phyloP scores from a whole-genome alignment of 2,888 invertebrate species.

The Drosophila koepferae region DNA sequence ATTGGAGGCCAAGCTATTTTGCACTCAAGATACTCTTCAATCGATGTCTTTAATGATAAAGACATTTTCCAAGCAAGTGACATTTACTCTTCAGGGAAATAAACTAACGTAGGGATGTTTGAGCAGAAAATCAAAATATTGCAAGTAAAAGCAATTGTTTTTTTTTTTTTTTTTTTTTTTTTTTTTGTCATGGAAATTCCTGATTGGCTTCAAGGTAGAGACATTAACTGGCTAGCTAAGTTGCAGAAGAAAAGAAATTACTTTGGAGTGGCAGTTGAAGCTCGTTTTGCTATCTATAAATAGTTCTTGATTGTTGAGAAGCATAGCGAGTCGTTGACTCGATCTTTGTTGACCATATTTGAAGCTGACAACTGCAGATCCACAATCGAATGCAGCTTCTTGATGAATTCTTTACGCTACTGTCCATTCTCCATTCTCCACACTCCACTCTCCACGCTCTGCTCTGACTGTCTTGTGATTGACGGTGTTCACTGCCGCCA shows the following conservation, averaged over 20 bases:
- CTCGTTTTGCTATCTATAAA: constrained; percentile 14
- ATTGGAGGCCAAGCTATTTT: not conserved
- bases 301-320: constrained; percentile 1
- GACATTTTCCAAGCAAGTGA: not conserved
- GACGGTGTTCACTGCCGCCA: constrained; percentile 6
- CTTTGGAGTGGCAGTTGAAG: not conserved
- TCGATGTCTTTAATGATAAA: too few species aligned
- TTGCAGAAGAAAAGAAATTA: constrained; percentile 3
- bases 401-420: not conserved
- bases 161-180: too few species aligned
- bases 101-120: too few species aligned
- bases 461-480: not conserved
- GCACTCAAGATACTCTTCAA: not conserved
- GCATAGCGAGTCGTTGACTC: not conserved
- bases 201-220: not conserved
- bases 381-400: not conserved
- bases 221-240: constrained; percentile 3
- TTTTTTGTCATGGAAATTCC: not conserved
- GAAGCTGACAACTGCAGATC: constrained; percentile 15
- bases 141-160: not conserved
- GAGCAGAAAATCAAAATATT: too few species aligned
- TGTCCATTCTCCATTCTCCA: not conserved
- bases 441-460: not conserved
- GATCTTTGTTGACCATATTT: constrained; percentile 9
- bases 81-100: not conserved